Base-by-base conservation (phyloP, 2,888 invertebrate genomes). In the Heliothis peltigera region DNA sequence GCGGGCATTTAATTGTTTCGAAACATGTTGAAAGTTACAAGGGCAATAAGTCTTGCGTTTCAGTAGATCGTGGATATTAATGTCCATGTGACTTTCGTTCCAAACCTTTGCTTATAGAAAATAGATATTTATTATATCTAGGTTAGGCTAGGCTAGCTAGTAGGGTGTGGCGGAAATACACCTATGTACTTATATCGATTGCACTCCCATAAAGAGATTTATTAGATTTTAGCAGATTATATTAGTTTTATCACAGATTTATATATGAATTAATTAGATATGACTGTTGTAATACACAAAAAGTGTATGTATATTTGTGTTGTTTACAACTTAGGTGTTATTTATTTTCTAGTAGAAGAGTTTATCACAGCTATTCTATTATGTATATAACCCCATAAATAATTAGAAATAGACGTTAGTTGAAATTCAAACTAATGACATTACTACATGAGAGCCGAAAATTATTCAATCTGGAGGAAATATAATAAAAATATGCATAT, bases 1-100 rank as follows among this genome's bases (percentile, higher is more conserved):
- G 17, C 28, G 12, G 78, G 70, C 78, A 77, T 80, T 79, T 80
- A 70, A 44, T 48, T 60, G 53, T 47, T 72, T 67, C 52, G 72
- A 49, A 18, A 55, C 57, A 60, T 67, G 71, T 61, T 55, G 54
- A 22, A 64, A 64, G 76, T 67, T 61, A 32, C 62, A 43, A 43
- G 35, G 52, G 56, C 47, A 42, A 46, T 56, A 47, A 66, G 42
- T 25, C 22, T 44, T 28, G 25, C 18, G 51, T 39, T 39, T 52
- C 12, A 32, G 12, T 21, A 18, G 10, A 35, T 52, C 35, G 2
- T 32, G 7, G 35, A 58, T 25, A 47, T 32, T 51, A 60, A 10
- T 32, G 65, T 52, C 35, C 4, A 18, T 62, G 64, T 49, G 17
- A 66, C 70, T 67, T 70, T 64, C 62, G 54, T 57, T 6, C 54